Percentiles rank a stretch among this genome's conserved stretches.
phyloP scores from a whole-genome alignment of 2,888 invertebrate species.

The Pecten maximus region DNA sequence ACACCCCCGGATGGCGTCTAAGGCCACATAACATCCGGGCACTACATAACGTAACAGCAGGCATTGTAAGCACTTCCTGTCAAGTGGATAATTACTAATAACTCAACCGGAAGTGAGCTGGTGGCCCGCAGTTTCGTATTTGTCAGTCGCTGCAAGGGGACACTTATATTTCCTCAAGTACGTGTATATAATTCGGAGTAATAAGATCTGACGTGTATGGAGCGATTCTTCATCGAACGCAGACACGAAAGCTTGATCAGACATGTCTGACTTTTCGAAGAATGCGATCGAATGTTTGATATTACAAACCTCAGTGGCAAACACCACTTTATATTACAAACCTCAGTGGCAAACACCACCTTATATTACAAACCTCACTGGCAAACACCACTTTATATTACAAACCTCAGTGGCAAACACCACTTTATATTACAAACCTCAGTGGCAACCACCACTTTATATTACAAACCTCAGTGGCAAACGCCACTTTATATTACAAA shows the following conservation, averaged over 20 bases:
- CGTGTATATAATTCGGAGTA: neutral
- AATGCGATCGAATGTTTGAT: no score
- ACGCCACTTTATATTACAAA: no score
- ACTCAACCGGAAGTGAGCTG: constrained; percentile 3
- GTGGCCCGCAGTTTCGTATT: neutral
- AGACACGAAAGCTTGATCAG: neutral
- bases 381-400: no score
- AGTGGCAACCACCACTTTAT: no score
- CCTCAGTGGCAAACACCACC: no score
- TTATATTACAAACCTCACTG: no score
- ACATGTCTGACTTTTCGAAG: no score
- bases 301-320: no score
- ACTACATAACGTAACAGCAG: neutral
- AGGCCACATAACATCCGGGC: neutral
- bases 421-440: no score
- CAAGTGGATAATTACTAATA: constrained; percentile 1
- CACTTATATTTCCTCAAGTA: constrained; percentile 1
- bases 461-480: no score
- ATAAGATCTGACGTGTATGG: neutral
- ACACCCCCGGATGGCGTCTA: neutral
- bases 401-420: no score
- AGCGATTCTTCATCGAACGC: neutral
- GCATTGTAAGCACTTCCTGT: neutral
- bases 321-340: no score
- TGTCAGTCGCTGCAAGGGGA: neutral